A percentile compares a stretch with the other conserved stretches of the same genome.
Conservation (phyloP, 1,140 invertebrate species). For the Zaprionus inermis region DNA sequence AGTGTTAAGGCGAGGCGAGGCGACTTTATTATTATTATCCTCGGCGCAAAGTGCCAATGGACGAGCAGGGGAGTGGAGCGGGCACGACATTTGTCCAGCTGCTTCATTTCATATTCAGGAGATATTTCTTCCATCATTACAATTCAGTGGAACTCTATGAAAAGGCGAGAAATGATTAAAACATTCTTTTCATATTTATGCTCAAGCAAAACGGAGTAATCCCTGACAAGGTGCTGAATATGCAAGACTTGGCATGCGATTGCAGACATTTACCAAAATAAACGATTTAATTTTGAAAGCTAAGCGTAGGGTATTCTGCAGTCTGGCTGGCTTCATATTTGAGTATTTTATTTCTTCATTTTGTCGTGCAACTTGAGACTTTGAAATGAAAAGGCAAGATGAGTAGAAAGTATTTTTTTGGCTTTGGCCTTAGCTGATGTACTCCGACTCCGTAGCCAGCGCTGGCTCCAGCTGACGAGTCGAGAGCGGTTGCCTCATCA, state of each 20-base stretch:
- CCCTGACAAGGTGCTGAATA: background rate
- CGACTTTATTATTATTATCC: conserved; percentile 82
- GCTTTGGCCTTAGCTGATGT: conserved; percentile 45
- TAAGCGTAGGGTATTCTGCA: background rate
- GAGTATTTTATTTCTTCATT: conserved; percentile 16
- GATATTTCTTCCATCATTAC: conserved; percentile 71
- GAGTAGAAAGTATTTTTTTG: conserved; percentile 64
- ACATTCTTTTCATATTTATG: conserved; percentile 47
- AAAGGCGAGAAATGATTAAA: conserved; percentile 63
- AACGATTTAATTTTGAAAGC: background rate
- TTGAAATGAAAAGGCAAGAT: conserved; percentile 47
- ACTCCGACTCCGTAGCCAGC: conserved; percentile 41
- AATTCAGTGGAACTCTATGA: conserved; percentile 43
- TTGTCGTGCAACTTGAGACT: background rate
- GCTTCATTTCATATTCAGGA: conserved; percentile 81
- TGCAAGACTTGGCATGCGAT: background rate
- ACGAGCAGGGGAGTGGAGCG: conserved; percentile 3
- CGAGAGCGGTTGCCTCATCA: conserved; percentile 57
- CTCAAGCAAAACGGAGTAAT: conserved; percentile 2
- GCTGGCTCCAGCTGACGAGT: conserved; percentile 6
- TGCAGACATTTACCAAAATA: background rate
- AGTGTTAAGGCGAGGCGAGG: conserved; percentile 54
- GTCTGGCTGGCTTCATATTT: background rate
- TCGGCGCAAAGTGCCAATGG: conserved; percentile 66
- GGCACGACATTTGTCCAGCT: conserved; percentile 74